These are phyloP conservation scores for Chymomyza costata DNA, from an alignment of 1,140 invertebrate genomes.

Conservation along the genomic window DNA sequence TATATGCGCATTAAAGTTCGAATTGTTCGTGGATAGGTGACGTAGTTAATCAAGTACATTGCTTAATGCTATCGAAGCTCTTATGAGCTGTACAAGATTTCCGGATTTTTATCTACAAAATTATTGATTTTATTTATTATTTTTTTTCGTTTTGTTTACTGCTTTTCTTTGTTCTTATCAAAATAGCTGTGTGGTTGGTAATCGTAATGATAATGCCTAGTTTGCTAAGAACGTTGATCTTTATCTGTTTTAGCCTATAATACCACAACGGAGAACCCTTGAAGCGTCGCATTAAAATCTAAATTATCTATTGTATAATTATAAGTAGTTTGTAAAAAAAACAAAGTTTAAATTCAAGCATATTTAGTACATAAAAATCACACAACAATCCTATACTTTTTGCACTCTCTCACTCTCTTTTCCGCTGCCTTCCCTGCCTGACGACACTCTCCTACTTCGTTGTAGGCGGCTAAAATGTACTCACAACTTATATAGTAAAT, in stretches of 20 bases:
- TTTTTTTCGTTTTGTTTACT: conserved; percentile 5
- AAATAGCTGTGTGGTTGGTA: conserved; percentile 42
- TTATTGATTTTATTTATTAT: conserved; percentile 12
- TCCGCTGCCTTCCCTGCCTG: no score
- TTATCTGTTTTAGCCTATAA: conserved; percentile 25
- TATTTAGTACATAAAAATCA: conserved; percentile 56
- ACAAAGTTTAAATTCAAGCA: conserved; percentile 65
- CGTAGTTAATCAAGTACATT: no score
- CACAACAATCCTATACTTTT: conserved; percentile 53
- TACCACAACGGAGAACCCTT: conserved; percentile 55
- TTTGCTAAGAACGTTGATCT: conserved; percentile 31
- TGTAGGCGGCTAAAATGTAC: conserved; percentile 59
- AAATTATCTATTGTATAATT: conserved; percentile 34
- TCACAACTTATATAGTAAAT: conserved; percentile 32
- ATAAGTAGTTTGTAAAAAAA: conserved; percentile 25
- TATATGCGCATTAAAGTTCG: no score
- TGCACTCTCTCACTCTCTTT: conserved; percentile 30
- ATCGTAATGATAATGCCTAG: conserved; percentile 24
- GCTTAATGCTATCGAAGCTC: no score
- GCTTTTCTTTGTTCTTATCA: conserved; percentile 52
- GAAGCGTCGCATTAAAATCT: conserved; percentile 53
- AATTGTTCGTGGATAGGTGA: no score
- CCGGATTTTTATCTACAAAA: no score
- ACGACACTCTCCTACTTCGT: no score
- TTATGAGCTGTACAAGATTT: no score